These are phyloP conservation scores for Leptocoma aspasia DNA, from an alignment of 2,113 vertebrate species.

Conservation along the genomic window DNA sequence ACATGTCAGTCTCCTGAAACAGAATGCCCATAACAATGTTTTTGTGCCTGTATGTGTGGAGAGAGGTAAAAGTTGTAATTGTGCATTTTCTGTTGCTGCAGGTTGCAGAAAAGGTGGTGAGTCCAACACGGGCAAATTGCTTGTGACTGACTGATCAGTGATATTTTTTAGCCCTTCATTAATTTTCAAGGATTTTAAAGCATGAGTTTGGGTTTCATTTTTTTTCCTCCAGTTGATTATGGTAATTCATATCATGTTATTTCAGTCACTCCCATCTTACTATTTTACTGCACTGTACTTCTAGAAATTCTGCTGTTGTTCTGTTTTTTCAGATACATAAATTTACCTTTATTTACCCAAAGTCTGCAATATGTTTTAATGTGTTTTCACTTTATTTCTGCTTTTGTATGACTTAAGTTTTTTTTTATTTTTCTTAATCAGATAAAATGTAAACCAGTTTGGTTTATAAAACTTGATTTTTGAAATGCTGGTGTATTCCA, in stretches of 20 bases:
- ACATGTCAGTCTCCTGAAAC: background rate
- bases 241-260: accelerated
- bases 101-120: background rate
- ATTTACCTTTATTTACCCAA: background rate
- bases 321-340: background rate
- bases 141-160: background rate
- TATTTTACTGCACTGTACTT: background rate
- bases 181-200: background rate
- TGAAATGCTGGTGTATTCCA: background rate
- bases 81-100: background rate
- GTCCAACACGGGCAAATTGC: background rate
- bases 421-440: background rate
- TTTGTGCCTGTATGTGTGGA: background rate
- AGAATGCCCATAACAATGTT: background rate
- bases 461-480: background rate
- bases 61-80: background rate
- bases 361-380: background rate
- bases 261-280: background rate
- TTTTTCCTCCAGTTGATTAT: background rate
- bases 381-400: background rate
- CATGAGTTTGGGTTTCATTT: background rate
- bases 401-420: background rate
- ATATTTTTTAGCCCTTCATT: background rate
- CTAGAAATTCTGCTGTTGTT: background rate
- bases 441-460: background rate